Evolutionary conservation across 2,888 invertebrate species (phyloP).

Genomic region (Mycogona germanica): DNA sequence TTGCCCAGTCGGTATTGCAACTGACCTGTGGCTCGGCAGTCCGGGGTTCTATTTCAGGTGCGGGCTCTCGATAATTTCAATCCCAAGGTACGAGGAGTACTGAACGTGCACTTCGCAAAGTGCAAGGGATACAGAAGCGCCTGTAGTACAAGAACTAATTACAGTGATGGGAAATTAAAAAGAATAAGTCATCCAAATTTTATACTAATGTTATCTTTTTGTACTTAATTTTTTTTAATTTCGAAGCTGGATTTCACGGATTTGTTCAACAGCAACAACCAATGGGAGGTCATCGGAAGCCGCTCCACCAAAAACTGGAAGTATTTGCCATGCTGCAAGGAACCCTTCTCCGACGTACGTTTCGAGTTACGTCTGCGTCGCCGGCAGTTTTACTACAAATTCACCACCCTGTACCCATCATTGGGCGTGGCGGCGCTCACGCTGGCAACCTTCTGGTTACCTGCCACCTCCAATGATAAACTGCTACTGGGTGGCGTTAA

Average conservation of each 20-base stretch:
- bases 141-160: no score
- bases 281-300: conserved; percentile 12
- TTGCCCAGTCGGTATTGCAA: no score
- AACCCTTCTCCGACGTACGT: conserved; percentile 8
- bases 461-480: conserved; percentile 11
- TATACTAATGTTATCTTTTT: no score
- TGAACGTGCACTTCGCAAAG: no score
- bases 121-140: no score
- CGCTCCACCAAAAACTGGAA: background rate
- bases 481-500: background rate
- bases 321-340: conserved; percentile 13
- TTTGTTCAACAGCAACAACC: conserved; percentile 8
- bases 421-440: conserved; percentile 1
- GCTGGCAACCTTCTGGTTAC: conserved; percentile 13
- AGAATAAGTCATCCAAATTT: no score
- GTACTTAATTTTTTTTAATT: no score
- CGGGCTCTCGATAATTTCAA: no score
- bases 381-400: conserved; percentile 12
- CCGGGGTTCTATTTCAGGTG: no score
- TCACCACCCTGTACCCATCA: conserved; percentile 7
- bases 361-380: conserved; percentile 7
- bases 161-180: no score
- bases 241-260: conserved; percentile 2
- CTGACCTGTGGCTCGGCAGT: no score
- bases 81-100: no score